phyloP scores from a whole-genome alignment of 2,797 vertebrate genomes.

The Protonibea diacanthus region DNA sequence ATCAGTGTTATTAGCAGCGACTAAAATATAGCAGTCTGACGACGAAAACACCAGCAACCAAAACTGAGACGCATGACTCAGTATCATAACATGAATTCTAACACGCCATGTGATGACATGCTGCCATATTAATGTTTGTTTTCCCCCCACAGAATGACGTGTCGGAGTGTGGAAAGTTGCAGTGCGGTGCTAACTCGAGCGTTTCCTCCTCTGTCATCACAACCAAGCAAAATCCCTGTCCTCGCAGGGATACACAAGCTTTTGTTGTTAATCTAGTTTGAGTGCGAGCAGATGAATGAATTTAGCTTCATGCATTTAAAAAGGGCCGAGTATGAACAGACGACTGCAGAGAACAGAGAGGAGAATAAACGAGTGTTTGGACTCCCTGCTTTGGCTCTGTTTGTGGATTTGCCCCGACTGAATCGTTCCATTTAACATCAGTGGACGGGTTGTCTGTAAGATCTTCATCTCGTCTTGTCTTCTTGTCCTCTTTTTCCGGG shows the following conservation, averaged over 20 bases:
- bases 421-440: constrained; percentile 26
- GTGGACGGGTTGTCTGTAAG: constrained; percentile 5
- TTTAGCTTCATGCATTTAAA: constrained; percentile 44
- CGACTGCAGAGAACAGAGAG: constrained; percentile 26
- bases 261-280: constrained; percentile 57
- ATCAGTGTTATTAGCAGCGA: constrained; percentile 18
- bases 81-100: constrained; percentile 29
- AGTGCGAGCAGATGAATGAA: constrained; percentile 51
- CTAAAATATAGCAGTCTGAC: constrained; percentile 19
- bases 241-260: constrained; percentile 53
- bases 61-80: constrained; percentile 1
- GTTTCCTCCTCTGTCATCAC: constrained; percentile 41
- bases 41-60: constrained; percentile 7
- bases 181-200: not conserved
- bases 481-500: not conserved
- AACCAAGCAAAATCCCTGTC: not conserved
- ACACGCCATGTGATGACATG: constrained; percentile 23
- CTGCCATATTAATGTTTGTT: constrained; percentile 33
- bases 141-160: constrained; percentile 20
- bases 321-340: constrained; percentile 26
- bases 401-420: constrained; percentile 4
- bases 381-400: constrained; percentile 16
- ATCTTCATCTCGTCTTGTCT: not conserved
- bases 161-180: constrained; percentile 19
- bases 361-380: constrained; percentile 26